These are phyloP conservation scores for Pluvialis apricaria DNA, from an alignment of 2,113 vertebrate genomes.

Conservation along the genomic window DNA sequence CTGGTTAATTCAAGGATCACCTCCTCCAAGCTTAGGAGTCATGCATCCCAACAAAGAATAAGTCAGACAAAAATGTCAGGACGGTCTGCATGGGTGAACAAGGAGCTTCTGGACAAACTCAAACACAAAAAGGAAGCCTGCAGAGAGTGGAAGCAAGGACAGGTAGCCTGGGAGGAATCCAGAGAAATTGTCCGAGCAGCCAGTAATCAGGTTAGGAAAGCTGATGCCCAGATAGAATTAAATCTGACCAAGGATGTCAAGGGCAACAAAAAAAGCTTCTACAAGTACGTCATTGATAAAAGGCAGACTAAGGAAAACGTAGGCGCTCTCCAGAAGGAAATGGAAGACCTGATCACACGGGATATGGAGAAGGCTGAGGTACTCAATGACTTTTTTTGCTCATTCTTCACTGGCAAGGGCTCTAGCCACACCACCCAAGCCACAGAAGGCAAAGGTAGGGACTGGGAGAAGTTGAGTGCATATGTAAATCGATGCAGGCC, in stretches of 20 bases:
- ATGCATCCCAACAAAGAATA: background rate
- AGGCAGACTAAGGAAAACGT: background rate
- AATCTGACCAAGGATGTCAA: background rate
- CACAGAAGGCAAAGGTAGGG: no score
- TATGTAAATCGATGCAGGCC: no score
- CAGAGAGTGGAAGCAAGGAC: background rate
- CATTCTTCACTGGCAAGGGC: no score
- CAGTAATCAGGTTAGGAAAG: background rate
- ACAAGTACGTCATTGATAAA: background rate
- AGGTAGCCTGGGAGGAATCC: background rate
- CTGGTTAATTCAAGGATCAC: background rate
- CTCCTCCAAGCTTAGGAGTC: background rate
- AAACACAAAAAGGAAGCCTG: background rate
- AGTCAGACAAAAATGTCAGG: background rate
- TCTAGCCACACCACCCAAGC: no score
- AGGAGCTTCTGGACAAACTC: background rate
- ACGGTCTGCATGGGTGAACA: background rate
- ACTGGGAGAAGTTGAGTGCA: no score
- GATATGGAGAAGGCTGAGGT: background rate
- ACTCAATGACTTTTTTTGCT: background rate
- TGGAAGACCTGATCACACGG: background rate
- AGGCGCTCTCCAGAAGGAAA: background rate
- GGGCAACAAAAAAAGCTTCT: background rate
- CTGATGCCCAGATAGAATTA: background rate
- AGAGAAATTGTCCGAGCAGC: background rate